These are phyloP conservation scores for Amblyjoppa fuscipennis DNA, from an alignment of 2,888 invertebrate genomes.

Conservation along the genomic window DNA sequence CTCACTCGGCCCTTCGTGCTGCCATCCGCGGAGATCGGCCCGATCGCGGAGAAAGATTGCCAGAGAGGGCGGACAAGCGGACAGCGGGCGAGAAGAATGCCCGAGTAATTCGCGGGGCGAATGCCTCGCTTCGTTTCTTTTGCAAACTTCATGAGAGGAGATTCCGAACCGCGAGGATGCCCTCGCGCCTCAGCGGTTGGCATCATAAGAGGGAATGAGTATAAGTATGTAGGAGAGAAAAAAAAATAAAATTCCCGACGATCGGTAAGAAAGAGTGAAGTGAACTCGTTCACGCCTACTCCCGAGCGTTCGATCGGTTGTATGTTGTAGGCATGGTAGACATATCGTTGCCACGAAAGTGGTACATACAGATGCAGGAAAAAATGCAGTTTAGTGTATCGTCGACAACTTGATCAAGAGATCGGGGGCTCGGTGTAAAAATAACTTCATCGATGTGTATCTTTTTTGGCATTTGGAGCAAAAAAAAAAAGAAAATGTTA, in stretches of 20 bases:
- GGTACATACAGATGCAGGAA: not conserved
- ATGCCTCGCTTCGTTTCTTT: conserved; percentile 63
- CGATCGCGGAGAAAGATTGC: conserved; percentile 65
- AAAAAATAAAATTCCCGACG: not conserved
- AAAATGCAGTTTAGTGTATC: not conserved
- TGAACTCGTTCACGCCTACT: conserved; percentile 66
- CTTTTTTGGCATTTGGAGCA: not conserved
- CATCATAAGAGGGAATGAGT: conserved; percentile 56
- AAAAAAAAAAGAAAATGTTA: not conserved
- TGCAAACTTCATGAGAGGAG: conserved; percentile 51
- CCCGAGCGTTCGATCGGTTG: conserved; percentile 31
- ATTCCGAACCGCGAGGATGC: conserved; percentile 49
- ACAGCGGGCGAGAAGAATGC: conserved; percentile 65
- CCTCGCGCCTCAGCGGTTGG: conserved; percentile 59
- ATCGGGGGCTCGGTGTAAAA: not conserved
- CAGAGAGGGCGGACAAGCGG: conserved; percentile 54
- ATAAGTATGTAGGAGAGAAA: conserved; percentile 21
- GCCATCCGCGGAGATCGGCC: conserved; percentile 47
- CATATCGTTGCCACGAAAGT: conserved; percentile 1
- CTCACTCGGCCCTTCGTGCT: conserved; percentile 9
- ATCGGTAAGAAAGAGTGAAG: conserved; percentile 56
- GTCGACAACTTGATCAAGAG: not conserved
- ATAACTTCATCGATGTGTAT: conserved; percentile 13
- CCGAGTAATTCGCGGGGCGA: conserved; percentile 66
- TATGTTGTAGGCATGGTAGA: conserved; percentile 16